phyloP scores from a whole-genome alignment of 2,888 invertebrate species.

The Globia sparganii region DNA sequence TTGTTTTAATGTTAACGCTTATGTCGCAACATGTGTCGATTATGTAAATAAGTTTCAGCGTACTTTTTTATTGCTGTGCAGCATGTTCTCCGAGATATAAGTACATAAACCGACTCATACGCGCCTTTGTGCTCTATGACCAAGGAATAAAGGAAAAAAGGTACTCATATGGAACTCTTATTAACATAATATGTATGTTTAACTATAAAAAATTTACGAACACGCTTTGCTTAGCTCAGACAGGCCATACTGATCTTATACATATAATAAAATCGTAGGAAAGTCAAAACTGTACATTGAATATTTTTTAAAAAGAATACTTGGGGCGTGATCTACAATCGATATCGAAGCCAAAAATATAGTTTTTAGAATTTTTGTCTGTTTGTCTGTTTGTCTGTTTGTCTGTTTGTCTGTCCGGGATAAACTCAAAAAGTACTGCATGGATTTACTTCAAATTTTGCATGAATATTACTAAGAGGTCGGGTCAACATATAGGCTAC shows the following conservation, averaged over 20 bases:
- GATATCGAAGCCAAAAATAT: too few species aligned
- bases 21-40: conserved; percentile 71
- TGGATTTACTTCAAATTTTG: too few species aligned
- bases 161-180: conserved; percentile 16
- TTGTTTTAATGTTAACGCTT: conserved; percentile 76
- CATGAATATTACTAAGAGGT: too few species aligned
- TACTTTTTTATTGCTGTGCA: conserved; percentile 48
- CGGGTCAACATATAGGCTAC: too few species aligned
- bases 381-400: too few species aligned
- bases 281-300: too few species aligned
- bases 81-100: conserved; percentile 30
- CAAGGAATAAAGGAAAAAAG: conserved; percentile 17
- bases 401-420: too few species aligned
- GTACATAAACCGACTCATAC: conserved; percentile 13
- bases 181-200: conserved; percentile 34
- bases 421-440: too few species aligned
- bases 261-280: too few species aligned
- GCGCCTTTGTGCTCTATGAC: conserved; percentile 16
- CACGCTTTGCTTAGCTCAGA: conserved; percentile 21
- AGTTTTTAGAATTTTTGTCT: too few species aligned
- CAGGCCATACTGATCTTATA: conserved; percentile 30
- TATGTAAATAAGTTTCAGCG: conserved; percentile 69
- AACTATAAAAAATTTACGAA: conserved; percentile 26
- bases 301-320: too few species aligned
- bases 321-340: too few species aligned